Evolutionary conservation across 2,113 vertebrate genomes (phyloP), one percentile per base, ranked within the genome.

Genomic region (Strix uralensis): DNA sequence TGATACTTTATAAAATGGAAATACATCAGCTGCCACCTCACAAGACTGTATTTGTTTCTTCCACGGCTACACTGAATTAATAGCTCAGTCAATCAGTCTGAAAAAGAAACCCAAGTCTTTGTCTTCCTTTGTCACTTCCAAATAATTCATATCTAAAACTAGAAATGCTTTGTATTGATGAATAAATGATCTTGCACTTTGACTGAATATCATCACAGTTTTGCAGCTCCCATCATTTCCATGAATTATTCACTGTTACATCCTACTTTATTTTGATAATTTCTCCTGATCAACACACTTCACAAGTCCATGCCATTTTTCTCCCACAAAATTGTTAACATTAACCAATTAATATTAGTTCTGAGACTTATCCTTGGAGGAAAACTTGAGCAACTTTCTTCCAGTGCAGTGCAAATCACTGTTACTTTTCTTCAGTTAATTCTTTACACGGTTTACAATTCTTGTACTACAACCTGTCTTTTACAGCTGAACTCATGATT

Each of bases 71-170:
- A 23, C 13, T 78, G 89, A 88, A 71, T 85, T 91, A 96, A 81
- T 86, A 89, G 65, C n/a, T 95, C 70, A 92, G 94, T 95, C 88
- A 88, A 73, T 90, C 86, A 91, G 65, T 75, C n/a, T 96, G 69
- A 79, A 71, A 92, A 88, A 79, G 69, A 92, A 94, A 79, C 11
- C 22, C 15, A 71, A 81, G 77, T 73, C 46, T 69, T 36, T 94
- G 21, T 77, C 44, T 94, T 95, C 29, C 30, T 69, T 83, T 89
- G 65, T 71, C 55, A 59, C 26, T 91, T 96, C 16, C 72, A 94
- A 85, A 87, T 79, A 89, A 84, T 78, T 91, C 3, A 63, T 79
- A 59, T 57, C 42, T 92, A 74, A 91, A 81, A 30, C n/a, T 63
- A 58, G 26, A 92, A 78, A 42, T 51, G 52, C 6, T 84, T 85